These are phyloP conservation scores for Amaurobius ferox DNA, from an alignment of 2,888 invertebrate genomes.

Conservation along the genomic window DNA sequence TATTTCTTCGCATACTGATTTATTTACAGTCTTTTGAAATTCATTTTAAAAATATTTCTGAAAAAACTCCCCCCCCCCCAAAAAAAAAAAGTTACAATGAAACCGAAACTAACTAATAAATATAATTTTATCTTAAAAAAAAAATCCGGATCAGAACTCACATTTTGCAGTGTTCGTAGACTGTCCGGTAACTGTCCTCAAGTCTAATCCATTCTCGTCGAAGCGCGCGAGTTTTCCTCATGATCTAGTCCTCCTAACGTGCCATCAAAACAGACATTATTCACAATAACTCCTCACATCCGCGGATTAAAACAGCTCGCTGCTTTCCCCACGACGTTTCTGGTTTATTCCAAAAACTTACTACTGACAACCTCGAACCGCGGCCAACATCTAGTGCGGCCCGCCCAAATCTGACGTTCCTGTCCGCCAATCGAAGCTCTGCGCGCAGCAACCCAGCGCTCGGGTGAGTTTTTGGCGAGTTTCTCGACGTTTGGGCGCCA, in stretches of 20 bases:
- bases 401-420: constrained; percentile 62
- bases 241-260: constrained; percentile 45
- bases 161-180: constrained; percentile 45
- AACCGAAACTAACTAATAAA: no score
- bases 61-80: no score
- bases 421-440: constrained; percentile 62
- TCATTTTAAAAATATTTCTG: no score
- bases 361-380: neutral
- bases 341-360: constrained; percentile 32
- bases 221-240: constrained; percentile 35
- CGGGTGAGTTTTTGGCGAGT: neutral
- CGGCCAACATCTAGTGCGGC: constrained; percentile 54
- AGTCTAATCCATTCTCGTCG: constrained; percentile 46
- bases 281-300: constrained; percentile 38
- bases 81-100: no score
- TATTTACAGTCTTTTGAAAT: no score
- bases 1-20: no score
- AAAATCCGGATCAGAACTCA: constrained; percentile 27
- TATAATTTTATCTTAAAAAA: no score
- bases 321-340: neutral
- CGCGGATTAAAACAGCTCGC: constrained; percentile 45
- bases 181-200: constrained; percentile 34
- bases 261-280: constrained; percentile 55
- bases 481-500: neutral
- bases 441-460: neutral